Base-by-base conservation (phyloP, 2,888 invertebrate species). In the Leptopilina myrica region DNA sequence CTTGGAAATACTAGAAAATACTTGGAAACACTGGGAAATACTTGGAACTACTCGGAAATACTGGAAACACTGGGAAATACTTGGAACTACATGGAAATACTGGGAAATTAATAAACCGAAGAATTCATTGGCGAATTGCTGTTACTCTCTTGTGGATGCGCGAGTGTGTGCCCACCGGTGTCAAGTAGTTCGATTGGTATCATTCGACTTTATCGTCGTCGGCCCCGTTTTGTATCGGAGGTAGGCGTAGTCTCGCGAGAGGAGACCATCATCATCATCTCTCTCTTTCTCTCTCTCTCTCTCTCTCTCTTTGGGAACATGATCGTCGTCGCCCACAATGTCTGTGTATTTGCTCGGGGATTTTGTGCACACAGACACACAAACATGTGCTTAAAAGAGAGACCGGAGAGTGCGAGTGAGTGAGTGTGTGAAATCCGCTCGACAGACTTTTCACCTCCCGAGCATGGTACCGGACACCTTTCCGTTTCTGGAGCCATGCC, bases 241-340 rank as follows among this genome's bases (percentile, higher is more conserved):
- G 76, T 76, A 80, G 78, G 78, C 78, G 76, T 78, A 80, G 80
- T 73, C 76, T 65, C 78, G 73, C 59, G 76, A 59, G 76, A 65
- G 20, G n/a, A 49, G 64, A 69, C 33, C 69, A 49, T 12, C 67
- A 33, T 43, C 43, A 11, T 49, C 49, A 11, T 49, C 33, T 33
- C 33, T 33, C 33, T 33, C 33, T 33, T 5, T 33, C 33, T 33
- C 33, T 33, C 33, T 33, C 33, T 33, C 33, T 33, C 33, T 33
- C 33, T 33, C 2, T 33, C 2, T 33, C 33, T 33, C 33, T 33
- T 33, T 33, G 5, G 12, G 43, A 49, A 0, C 14, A 69, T 26
- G 12, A 14, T 43, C 53, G 49, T 69, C 53, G 49, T 69, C 53
- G 49, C 14, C 53, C 69, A 69, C 49, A 26, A 26, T 12, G 26